Conservation (phyloP, 2,113 vertebrate species). For the Edolisoma coerulescens region DNA sequence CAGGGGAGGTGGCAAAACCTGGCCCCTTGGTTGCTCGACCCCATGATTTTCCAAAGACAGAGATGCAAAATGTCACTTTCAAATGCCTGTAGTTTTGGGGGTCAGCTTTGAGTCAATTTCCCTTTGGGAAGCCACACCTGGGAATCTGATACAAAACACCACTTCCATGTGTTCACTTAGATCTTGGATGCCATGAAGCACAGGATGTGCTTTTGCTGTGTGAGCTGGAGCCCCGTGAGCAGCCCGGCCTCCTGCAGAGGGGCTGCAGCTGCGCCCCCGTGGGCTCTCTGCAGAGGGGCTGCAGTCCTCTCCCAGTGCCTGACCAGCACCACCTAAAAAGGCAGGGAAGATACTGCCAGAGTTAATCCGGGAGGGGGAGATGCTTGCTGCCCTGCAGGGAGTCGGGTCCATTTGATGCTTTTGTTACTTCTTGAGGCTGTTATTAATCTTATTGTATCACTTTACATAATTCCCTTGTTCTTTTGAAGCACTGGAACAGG, state of each 20-base stretch:
- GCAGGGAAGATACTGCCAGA: background rate
- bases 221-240: background rate
- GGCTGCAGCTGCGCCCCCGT: background rate
- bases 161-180: accelerated
- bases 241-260: background rate
- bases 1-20: background rate
- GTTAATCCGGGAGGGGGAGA: background rate
- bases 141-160: background rate
- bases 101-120: background rate
- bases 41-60: background rate
- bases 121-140: background rate
- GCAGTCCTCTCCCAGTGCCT: background rate
- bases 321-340: background rate
- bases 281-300: background rate
- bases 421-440: slow-evolving; percentile 23
- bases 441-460: slow-evolving; percentile 10
- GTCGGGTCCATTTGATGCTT: background rate
- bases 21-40: background rate
- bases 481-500: background rate
- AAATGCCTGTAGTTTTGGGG: background rate
- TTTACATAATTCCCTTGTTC: background rate
- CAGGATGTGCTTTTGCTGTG: accelerated
- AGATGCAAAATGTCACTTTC: background rate
- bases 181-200: background rate
- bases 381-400: background rate